These are phyloP conservation scores for Nymphalis io DNA, from an alignment of 1,140 invertebrate species.

Conservation along the genomic window DNA sequence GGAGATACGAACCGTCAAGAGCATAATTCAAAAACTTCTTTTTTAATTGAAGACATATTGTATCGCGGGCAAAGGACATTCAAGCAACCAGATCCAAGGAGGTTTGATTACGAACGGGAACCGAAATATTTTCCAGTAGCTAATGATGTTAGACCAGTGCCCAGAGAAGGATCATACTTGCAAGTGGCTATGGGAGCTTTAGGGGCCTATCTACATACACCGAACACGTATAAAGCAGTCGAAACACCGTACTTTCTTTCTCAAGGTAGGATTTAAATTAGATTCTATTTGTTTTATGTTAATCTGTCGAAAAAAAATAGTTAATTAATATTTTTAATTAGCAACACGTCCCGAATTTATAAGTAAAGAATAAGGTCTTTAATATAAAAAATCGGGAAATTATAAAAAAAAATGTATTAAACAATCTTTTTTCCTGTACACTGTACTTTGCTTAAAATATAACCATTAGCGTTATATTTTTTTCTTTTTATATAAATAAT, in stretches of 20 bases:
- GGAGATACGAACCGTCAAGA: conserved; percentile 61
- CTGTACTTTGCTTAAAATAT: too few species aligned
- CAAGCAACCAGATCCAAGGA: conserved; percentile 57
- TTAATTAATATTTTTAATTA: too few species aligned
- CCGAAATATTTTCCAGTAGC: conserved; percentile 67
- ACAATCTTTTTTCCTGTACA: too few species aligned
- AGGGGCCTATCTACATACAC: conserved; percentile 83
- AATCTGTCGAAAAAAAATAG: too few species aligned
- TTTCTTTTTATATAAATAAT: too few species aligned
- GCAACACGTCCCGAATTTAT: too few species aligned
- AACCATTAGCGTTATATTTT: too few species aligned
- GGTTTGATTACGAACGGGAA: conserved; percentile 60
- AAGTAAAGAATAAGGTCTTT: too few species aligned
- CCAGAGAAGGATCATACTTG: conserved; percentile 81
- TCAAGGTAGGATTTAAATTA: conserved; percentile 85
- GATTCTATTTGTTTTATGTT: too few species aligned
- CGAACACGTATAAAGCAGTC: conserved; percentile 83
- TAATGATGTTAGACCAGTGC: conserved; percentile 70
- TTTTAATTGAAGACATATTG: conserved; percentile 91
- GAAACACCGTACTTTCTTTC: conserved; percentile 85
- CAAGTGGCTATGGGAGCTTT: conserved; percentile 84
- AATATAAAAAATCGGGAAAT: too few species aligned
- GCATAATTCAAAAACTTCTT: conserved; percentile 82
- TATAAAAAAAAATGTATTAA: too few species aligned
- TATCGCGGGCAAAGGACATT: conserved; percentile 81